These are phyloP conservation scores for Gephyroberyx darwinii DNA, from an alignment of 2,797 vertebrate species.

Conservation along the genomic window DNA sequence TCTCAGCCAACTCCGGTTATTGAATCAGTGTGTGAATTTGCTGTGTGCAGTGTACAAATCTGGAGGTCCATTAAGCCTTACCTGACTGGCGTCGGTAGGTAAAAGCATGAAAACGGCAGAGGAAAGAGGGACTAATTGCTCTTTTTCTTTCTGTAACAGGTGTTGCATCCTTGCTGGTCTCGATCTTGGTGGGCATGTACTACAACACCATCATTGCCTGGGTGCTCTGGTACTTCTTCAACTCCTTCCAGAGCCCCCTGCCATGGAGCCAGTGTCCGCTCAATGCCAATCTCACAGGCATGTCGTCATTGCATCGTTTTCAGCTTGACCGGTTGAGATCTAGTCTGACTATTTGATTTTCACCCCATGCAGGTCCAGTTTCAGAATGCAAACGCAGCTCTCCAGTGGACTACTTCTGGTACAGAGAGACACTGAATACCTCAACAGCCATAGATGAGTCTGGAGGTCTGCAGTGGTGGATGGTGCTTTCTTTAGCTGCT, in stretches of 20 bases:
- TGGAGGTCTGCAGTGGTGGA: constrained; percentile 87
- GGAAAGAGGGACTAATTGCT: too few relatives aligned
- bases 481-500: constrained; percentile 81
- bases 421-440: constrained; percentile 87
- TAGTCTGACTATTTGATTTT: not conserved
- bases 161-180: constrained; percentile 87
- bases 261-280: constrained; percentile 92
- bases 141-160: constrained; percentile 73
- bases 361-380: constrained; percentile 67
- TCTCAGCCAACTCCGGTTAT: not conserved
- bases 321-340: not conserved
- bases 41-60: not conserved
- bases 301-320: not conserved
- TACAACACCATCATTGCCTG: constrained; percentile 96
- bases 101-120: not conserved
- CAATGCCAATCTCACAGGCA: constrained; percentile 63
- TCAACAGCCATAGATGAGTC: constrained; percentile 78
- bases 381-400: constrained; percentile 86
- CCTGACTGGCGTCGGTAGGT: constrained; percentile 90
- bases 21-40: not conserved
- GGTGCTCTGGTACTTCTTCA: constrained; percentile 99
- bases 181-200: constrained; percentile 90
- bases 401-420: constrained; percentile 90
- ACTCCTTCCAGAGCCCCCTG: constrained; percentile 94
- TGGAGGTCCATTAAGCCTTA: constrained; percentile 85